phyloP scores from a whole-genome alignment of 1,140 invertebrate genomes.

The Aphidius gifuensis region DNA sequence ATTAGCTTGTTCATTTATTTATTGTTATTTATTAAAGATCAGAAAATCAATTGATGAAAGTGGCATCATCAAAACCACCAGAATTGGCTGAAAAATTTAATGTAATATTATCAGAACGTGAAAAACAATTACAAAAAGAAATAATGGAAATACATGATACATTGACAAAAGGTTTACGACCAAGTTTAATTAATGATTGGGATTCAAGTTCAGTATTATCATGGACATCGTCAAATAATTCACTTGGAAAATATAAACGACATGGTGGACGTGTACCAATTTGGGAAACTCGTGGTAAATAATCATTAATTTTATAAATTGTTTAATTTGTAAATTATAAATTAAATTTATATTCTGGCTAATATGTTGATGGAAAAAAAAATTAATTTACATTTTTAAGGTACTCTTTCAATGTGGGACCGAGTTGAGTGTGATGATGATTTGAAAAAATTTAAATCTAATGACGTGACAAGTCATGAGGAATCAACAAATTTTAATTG shows the following conservation, averaged over 20 bases:
- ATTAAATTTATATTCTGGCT: conserved; percentile 1
- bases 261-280: conserved; percentile 26
- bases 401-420: conserved; percentile 30
- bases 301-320: conserved; percentile 9
- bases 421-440: conserved; percentile 31
- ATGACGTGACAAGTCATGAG: conserved; percentile 36
- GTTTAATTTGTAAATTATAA: background rate
- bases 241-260: conserved; percentile 30
- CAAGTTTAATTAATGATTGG: conserved; percentile 31
- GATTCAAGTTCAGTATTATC: conserved; percentile 35
- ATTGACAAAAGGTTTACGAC: conserved; percentile 33
- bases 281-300: conserved; percentile 39
- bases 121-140: conserved; percentile 36
- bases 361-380: conserved; percentile 9
- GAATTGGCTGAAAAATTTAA: conserved; percentile 11
- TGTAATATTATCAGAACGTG: conserved; percentile 37
- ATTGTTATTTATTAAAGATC: conserved; percentile 27
- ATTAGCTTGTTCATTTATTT: background rate
- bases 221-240: conserved; percentile 38
- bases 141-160: conserved; percentile 42
- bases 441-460: conserved; percentile 32
- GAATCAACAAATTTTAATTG: conserved; percentile 38
- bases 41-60: conserved; percentile 33
- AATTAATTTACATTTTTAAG: conserved; percentile 11
- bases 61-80: conserved; percentile 22